A percentile compares a stretch with the other conserved stretches of the same genome.
Evolutionary conservation across 1,140 invertebrate genomes (phyloP).

Genomic region (Calliphora vicina): DNA sequence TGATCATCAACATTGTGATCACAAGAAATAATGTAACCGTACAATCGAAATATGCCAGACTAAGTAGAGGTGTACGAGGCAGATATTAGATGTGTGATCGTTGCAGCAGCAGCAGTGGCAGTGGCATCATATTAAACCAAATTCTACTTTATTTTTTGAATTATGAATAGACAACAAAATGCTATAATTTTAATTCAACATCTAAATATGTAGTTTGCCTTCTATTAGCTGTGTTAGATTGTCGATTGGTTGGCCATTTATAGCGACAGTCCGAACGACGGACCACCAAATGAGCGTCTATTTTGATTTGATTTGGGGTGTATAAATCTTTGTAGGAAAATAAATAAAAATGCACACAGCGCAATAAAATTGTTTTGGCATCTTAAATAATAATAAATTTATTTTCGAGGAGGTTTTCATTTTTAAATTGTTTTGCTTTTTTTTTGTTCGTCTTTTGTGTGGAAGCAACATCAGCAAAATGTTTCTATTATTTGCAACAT

Average conservation of each 20-base stretch:
- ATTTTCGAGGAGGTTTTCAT: constrained; percentile 15
- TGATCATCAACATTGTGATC: not conserved
- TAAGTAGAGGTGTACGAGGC: not conserved
- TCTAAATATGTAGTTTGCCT: not conserved
- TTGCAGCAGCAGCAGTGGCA: not conserved
- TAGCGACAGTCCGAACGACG: not conserved
- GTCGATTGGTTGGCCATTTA: not conserved
- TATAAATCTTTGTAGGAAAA: not conserved
- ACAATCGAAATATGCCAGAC: not conserved
- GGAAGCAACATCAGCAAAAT: not conserved
- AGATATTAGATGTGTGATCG: not conserved
- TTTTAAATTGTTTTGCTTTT: not conserved
- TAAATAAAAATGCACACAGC: constrained; percentile 10
- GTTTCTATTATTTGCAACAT: constrained; percentile 8
- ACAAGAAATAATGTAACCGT: not conserved
- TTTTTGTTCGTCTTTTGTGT: not conserved
- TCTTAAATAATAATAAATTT: not conserved
- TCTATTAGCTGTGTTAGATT: not conserved
- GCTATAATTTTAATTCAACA: not conserved
- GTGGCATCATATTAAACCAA: not conserved
- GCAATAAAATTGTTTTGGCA: constrained; percentile 13
- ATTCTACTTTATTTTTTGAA: not conserved
- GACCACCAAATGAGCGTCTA: not conserved
- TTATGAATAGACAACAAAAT: not conserved
- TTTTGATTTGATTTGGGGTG: not conserved